These are phyloP conservation scores for Archaeoteleia sp. DNA, from an alignment of 2,888 invertebrate genomes.

Conservation along the genomic window DNA sequence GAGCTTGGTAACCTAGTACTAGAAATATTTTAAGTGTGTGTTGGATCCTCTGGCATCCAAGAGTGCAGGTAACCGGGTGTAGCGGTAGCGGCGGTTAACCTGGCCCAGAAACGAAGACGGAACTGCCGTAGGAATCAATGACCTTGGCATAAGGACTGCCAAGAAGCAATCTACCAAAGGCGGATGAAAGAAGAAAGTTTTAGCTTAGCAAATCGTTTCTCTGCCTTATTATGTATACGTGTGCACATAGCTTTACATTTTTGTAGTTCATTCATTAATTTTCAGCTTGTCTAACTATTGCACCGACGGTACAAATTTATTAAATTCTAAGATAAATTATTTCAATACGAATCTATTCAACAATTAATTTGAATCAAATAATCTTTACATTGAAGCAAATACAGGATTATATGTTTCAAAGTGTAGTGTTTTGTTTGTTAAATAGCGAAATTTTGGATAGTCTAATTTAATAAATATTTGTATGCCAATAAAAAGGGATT, in stretches of 20 bases:
- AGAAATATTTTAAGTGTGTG: conserved; percentile 40
- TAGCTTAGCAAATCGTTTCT: conserved; percentile 31
- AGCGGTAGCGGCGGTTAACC: conserved; percentile 64
- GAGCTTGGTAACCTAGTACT: conserved; percentile 36
- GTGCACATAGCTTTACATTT: conserved; percentile 8
- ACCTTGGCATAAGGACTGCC: conserved; percentile 65
- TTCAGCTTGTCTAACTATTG: too few species aligned
- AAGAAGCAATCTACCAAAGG: conserved; percentile 23
- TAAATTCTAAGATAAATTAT: too few species aligned
- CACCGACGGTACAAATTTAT: too few species aligned
- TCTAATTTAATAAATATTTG: too few species aligned
- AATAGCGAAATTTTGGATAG: too few species aligned
- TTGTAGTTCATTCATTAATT: not conserved
- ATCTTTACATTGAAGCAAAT: too few species aligned
- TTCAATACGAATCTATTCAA: too few species aligned
- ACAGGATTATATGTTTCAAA: too few species aligned
- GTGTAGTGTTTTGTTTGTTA: too few species aligned
- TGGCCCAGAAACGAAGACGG: conserved; percentile 73
- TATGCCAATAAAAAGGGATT: conserved; percentile 5
- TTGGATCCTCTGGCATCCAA: conserved; percentile 45
- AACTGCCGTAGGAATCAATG: conserved; percentile 72
- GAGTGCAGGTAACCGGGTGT: conserved; percentile 51
- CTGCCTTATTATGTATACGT: conserved; percentile 25
- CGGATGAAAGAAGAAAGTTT: conserved; percentile 39
- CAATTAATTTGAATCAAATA: too few species aligned